Percentiles rank a stretch among this genome's conserved stretches.
These are phyloP conservation scores for Teleiodes luculella DNA, from an alignment of 2,888 invertebrate species.

Conservation along the genomic window DNA sequence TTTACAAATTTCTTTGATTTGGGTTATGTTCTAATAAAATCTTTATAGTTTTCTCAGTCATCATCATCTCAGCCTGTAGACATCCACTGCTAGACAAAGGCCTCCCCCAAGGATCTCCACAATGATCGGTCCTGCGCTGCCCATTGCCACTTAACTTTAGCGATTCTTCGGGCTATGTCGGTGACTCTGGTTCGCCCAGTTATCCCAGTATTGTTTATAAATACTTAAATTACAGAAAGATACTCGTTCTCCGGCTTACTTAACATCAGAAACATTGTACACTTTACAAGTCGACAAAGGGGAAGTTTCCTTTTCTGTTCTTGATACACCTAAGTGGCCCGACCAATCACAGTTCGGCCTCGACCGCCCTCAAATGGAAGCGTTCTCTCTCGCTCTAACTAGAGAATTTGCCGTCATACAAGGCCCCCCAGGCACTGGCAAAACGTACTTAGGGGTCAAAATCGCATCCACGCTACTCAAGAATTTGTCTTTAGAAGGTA, in stretches of 20 bases:
- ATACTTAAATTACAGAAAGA: conserved; percentile 36
- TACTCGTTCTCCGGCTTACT: conserved; percentile 56
- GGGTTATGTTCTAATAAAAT: too few species aligned
- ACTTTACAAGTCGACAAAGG: conserved; percentile 37
- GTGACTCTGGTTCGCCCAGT: too few species aligned
- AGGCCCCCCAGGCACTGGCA: conserved; percentile 94
- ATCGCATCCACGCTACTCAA: conserved; percentile 82
- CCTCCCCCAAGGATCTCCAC: too few species aligned
- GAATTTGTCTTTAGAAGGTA: conserved; percentile 77
- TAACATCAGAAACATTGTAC: conserved; percentile 54
- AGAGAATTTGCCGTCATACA: conserved; percentile 88
- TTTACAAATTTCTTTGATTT: too few species aligned
- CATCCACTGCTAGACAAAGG: too few species aligned
- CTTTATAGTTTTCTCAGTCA: too few species aligned
- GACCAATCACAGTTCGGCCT: conserved; percentile 60
- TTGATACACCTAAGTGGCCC: conserved; percentile 70
- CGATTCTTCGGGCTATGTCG: too few species aligned
- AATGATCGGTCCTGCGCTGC: too few species aligned
- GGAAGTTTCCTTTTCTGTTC: conserved; percentile 51
- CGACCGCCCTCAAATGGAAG: conserved; percentile 82
- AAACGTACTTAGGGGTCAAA: conserved; percentile 88
- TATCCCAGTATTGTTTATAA: too few species aligned
- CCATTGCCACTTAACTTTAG: too few species aligned
- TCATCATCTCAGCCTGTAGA: too few species aligned
- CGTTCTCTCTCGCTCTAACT: conserved; percentile 83